phyloP scores from a whole-genome alignment of 1,140 invertebrate genomes.

The Zophobas morio region DNA sequence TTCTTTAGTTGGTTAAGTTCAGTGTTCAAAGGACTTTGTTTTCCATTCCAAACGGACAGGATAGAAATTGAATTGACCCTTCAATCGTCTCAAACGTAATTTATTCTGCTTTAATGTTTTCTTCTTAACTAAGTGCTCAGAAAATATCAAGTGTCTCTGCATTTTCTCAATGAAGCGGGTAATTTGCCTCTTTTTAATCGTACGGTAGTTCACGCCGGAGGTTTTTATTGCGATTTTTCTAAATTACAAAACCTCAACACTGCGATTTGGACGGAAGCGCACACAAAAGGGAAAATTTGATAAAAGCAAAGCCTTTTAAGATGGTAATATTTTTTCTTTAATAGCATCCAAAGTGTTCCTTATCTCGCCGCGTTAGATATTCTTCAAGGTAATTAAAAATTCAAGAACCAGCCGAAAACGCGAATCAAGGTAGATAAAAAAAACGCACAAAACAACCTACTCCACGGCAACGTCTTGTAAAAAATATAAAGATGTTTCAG shows the following conservation, averaged over 20 bases:
- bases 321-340: constrained; percentile 37
- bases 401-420: constrained; percentile 30
- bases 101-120: constrained; percentile 37
- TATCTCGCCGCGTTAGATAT: constrained; percentile 30
- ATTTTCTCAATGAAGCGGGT: constrained; percentile 22
- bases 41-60: constrained; percentile 32
- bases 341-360: constrained; percentile 37
- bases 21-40: constrained; percentile 47
- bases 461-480: constrained; percentile 39
- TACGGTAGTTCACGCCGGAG: neutral
- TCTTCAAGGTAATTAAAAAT: constrained; percentile 46
- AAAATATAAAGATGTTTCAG: constrained; percentile 52
- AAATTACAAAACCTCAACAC: constrained; percentile 21
- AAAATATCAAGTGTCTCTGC: constrained; percentile 31
- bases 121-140: constrained; percentile 31
- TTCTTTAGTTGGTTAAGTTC: constrained; percentile 50
- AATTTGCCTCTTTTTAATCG: constrained; percentile 9
- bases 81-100: constrained; percentile 44
- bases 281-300: constrained; percentile 35
- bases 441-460: constrained; percentile 40
- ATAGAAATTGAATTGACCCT: constrained; percentile 48
- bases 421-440: constrained; percentile 36
- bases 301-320: constrained; percentile 31
- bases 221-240: constrained; percentile 10
- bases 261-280: constrained; percentile 17